phyloP scores from a whole-genome alignment of 2,113 vertebrate genomes.

The Etheostoma spectabile region DNA sequence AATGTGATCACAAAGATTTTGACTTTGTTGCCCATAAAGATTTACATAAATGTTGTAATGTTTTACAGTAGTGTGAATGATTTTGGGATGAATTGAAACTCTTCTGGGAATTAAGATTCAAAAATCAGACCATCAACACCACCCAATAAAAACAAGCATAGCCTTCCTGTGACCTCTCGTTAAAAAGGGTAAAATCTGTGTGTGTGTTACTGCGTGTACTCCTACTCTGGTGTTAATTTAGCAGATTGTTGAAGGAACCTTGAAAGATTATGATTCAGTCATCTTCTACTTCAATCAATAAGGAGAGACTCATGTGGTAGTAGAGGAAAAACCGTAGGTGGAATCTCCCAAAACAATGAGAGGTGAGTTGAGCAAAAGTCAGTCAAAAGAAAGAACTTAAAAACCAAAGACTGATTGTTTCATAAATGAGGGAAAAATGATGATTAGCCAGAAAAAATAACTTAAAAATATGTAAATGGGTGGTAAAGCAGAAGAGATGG shows the following conservation, averaged over 20 bases:
- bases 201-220: conserved; percentile 14
- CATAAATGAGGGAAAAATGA: too few species aligned
- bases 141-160: conserved; percentile 46
- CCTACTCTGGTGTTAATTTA: conserved; percentile 20
- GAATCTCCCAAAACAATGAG: too few species aligned
- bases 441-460: too few species aligned
- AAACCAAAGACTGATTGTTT: too few species aligned
- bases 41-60: not conserved
- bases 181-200: conserved; percentile 24
- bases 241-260: conserved; percentile 4
- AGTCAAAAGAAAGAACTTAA: too few species aligned
- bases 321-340: too few species aligned
- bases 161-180: conserved; percentile 57
- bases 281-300: not conserved
- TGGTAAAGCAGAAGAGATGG: too few species aligned
- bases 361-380: too few species aligned
- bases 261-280: not conserved
- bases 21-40: not conserved
- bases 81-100: conserved; percentile 30
- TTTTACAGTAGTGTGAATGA: conserved; percentile 28
- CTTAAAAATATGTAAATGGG: too few species aligned
- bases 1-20: not conserved
- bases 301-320: too few species aligned
- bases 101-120: conserved; percentile 40
- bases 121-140: conserved; percentile 31